These are phyloP conservation scores for Falco peregrinus DNA, from an alignment of 2,797 vertebrate genomes.

Conservation along the genomic window DNA sequence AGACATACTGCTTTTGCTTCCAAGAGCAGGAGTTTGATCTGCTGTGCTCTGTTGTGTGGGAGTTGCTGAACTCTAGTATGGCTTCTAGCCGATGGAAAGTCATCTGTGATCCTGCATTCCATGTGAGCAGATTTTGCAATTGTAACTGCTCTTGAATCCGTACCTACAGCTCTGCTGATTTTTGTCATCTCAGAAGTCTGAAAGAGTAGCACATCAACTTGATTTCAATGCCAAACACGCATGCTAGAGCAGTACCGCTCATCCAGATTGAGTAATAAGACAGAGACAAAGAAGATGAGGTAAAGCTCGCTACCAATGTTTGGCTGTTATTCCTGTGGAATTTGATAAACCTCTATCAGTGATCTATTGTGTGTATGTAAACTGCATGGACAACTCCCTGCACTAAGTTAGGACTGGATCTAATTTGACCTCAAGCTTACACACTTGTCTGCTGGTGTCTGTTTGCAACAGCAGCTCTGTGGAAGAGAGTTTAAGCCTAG, in stretches of 20 bases:
- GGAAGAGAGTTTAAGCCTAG: neutral
- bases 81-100: neutral
- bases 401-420: neutral
- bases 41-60: neutral
- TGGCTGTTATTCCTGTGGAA: neutral
- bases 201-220: neutral
- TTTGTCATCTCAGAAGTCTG: neutral
- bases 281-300: neutral
- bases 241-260: neutral
- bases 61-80: neutral
- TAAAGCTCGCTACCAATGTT: neutral
- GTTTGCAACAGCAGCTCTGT: neutral
- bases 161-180: neutral
- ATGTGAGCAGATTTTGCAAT: neutral
- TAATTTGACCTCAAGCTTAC: neutral
- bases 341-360: neutral
- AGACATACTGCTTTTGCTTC: neutral
- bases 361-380: neutral
- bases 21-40: neutral
- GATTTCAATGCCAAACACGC: neutral
- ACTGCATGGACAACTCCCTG: neutral
- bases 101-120: neutral
- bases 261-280: neutral
- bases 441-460: neutral
- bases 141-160: neutral